Evolutionary conservation across 1,140 invertebrate genomes (phyloP).

Genomic region (Drosophila carrolli): DNA sequence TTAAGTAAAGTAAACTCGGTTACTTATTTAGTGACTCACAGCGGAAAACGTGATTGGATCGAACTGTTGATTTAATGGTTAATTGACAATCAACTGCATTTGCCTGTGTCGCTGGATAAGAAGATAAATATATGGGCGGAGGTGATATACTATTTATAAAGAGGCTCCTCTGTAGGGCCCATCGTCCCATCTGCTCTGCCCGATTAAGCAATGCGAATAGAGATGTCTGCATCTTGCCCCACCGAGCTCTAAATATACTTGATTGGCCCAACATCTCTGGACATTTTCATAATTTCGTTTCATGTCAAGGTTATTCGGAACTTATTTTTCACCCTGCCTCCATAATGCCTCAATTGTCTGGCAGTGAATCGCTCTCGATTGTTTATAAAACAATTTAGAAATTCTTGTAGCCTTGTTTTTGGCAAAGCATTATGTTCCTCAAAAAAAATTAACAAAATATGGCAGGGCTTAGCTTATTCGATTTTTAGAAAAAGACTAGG

Average conservation of each 20-base stretch:
- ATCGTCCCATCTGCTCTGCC: constrained; percentile 4
- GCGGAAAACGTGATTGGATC: constrained; percentile 22
- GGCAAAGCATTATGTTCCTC: not conserved
- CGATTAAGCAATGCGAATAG: constrained; percentile 19
- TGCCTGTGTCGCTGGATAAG: constrained; percentile 10
- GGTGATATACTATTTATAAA: not conserved
- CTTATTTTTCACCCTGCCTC: constrained; percentile 7
- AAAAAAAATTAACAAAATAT: constrained; percentile 1
- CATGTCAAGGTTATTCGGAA: constrained; percentile 26
- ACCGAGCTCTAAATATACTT: constrained; percentile 16
- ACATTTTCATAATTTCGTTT: constrained; percentile 44
- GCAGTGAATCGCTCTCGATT: constrained; percentile 14
- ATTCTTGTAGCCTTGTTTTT: constrained; percentile 17
- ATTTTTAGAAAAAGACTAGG: not conserved
- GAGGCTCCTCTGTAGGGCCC: not conserved
- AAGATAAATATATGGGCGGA: not conserved
- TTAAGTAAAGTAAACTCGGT: constrained; percentile 8
- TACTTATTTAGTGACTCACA: constrained; percentile 28
- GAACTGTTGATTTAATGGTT: constrained; percentile 38
- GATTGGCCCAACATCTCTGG: constrained; percentile 19
- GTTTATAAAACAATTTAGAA: constrained; percentile 47
- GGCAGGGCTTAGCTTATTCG: not conserved
- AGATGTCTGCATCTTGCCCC: constrained; percentile 25
- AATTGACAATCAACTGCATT: constrained; percentile 50
- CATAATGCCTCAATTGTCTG: constrained; percentile 31